Evolutionary conservation across 2,797 vertebrate genomes (phyloP).

Genomic region (Furcifer pardalis): DNA sequence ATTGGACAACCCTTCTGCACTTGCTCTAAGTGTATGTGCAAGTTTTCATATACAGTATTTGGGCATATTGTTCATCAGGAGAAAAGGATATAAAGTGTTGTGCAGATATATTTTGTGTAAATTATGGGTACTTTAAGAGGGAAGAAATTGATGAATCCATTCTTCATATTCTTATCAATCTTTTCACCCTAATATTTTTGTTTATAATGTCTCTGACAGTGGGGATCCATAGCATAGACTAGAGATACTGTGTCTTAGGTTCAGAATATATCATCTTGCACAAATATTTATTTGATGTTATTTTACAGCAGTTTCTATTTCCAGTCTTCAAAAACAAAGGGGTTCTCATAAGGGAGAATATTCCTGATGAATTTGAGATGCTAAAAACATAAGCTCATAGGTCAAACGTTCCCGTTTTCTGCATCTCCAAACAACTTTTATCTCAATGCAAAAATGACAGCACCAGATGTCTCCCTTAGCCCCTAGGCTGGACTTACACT

Average conservation of each 20-base stretch:
- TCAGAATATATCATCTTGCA: background rate
- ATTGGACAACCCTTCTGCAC: too few species aligned
- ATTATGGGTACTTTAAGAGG: too few species aligned
- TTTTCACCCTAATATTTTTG: background rate
- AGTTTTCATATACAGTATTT: too few species aligned
- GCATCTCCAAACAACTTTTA: conserved; percentile 16
- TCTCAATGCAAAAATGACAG: conserved; percentile 7
- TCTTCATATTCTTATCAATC: too few species aligned
- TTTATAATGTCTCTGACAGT: background rate
- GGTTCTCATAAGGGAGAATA: background rate
- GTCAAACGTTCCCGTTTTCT: background rate
- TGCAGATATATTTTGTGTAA: too few species aligned
- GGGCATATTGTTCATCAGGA: too few species aligned
- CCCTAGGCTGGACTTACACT: background rate
- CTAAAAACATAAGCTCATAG: background rate
- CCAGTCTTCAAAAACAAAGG: background rate
- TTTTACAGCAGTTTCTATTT: background rate
- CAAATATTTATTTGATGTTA: background rate
- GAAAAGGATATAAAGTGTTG: too few species aligned
- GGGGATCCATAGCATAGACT: background rate
- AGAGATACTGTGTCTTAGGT: background rate
- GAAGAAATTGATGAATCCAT: too few species aligned
- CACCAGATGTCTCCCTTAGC: conserved; percentile 16
- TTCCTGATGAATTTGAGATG: background rate
- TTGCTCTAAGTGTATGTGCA: too few species aligned